Percentiles rank a stretch among this genome's conserved stretches.
phyloP scores from a whole-genome alignment of 2,113 vertebrate species.

The Oncorhynchus kisutch region DNA sequence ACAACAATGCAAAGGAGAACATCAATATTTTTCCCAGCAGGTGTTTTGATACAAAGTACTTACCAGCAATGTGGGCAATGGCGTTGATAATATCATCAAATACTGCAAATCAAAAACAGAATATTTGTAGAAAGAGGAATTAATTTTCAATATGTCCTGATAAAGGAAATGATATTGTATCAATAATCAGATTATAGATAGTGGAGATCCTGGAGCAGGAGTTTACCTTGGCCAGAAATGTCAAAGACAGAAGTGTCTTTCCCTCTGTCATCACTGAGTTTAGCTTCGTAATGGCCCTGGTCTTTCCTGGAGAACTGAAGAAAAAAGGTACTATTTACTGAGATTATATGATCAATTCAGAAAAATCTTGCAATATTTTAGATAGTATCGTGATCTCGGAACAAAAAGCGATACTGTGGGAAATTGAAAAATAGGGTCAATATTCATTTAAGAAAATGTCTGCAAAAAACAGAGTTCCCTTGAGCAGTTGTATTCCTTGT shows the following conservation, averaged over 20 bases:
- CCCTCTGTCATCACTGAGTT: conserved; percentile 87
- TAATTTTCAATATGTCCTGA: neutral
- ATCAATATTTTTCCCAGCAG: neutral
- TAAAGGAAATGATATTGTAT: neutral
- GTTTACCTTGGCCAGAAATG: conserved; percentile 85
- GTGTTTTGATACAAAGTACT: conserved; percentile 42
- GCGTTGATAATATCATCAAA: conserved; percentile 91
- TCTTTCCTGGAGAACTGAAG: conserved; percentile 89
- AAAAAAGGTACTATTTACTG: conserved; percentile 18
- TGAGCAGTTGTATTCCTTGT: neutral
- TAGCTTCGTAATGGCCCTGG: conserved; percentile 88
- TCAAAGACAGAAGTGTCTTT: conserved; percentile 86
- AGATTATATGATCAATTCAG: neutral
- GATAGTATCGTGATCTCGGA: too few relatives aligned
- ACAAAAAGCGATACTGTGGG: neutral
- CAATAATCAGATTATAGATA: neutral
- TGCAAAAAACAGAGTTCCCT: neutral
- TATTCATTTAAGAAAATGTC: neutral
- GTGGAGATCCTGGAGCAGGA: neutral
- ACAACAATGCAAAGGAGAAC: neutral
- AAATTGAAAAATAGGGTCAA: neutral
- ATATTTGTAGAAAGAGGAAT: neutral
- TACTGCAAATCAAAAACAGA: conserved; percentile 68
- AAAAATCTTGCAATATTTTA: neutral
- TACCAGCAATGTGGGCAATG: conserved; percentile 84